Evolutionary conservation across 2,888 invertebrate species (phyloP), one percentile per base, ranked within the genome.

Genomic region (Myopa testacea): DNA sequence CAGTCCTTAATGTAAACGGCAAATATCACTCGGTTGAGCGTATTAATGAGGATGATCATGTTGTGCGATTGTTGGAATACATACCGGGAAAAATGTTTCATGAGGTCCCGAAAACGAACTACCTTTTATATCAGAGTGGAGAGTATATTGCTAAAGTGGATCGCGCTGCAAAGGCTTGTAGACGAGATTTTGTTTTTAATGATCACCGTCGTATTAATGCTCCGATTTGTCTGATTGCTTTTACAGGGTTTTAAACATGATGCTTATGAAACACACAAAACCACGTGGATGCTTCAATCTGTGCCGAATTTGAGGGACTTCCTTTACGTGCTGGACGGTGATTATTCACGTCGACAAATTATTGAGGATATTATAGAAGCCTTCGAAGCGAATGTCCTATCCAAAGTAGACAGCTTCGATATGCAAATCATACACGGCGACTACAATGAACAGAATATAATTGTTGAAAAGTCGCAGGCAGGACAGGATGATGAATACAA

Each of bases 371-470:
- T 94, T 5, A 89, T 95, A 4, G 84, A 90, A 14, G 87, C 90
- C 75, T 97, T 95, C 88, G 93, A 94, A 81, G 89, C 91, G 12
- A 90, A 92, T 0, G 93, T 97, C 0, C 85, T 95, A 0, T 91
- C 92, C 0, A 87, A 90, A 0, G 84, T 91, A 4, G 89, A 91
- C 0, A 89, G 91, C 55, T 90, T 97, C 80, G 92, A 93, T 83
- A 91, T 91, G 84, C 95, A 93, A 83, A 91, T 84, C 80, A 95
- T 98, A 80, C 98, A 98, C 86, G 98, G 97, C 0, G 98, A 98
- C 86, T 91, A 95, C 78, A 98, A 98, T 87, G 97, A 97, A 85
- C 95, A 95, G 88, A 98, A 98, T 88, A 92, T 98, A 5, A 86
- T 97, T 6, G 93, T 95, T 0, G 87, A 88, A 0, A 78, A 82